These are phyloP conservation scores for Saturnia pavonia DNA, from an alignment of 2,888 invertebrate species.

Conservation along the genomic window DNA sequence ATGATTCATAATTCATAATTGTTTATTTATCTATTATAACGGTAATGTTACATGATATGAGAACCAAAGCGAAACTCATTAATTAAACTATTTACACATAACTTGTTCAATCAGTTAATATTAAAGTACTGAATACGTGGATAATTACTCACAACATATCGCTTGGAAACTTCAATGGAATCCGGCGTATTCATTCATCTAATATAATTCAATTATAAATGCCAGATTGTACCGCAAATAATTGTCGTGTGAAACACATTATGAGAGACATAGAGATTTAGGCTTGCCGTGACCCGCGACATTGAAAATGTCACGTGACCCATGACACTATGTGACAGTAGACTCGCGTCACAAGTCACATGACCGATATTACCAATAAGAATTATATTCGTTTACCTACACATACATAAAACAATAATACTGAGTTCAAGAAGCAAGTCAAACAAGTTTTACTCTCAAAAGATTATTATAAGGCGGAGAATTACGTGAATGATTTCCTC, in stretches of 20 bases:
- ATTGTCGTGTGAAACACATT: neutral
- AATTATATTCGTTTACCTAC: too few species aligned
- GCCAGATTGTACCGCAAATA: neutral
- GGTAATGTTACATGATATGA: too few species aligned
- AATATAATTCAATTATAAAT: neutral
- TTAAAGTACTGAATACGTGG: neutral
- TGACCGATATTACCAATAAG: neutral
- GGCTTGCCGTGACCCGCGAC: neutral
- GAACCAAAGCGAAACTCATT: neutral
- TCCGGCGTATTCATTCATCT: too few species aligned
- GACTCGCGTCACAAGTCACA: neutral
- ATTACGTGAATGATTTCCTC: too few species aligned
- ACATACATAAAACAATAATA: too few species aligned
- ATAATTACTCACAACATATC: neutral
- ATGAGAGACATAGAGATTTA: neutral
- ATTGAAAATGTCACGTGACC: neutral
- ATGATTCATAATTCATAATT: too few species aligned
- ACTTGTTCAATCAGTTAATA: neutral
- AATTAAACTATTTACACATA: neutral
- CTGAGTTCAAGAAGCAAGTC: too few species aligned
- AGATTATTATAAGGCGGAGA: too few species aligned
- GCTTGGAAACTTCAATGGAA: too few species aligned
- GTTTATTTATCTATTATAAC: too few species aligned
- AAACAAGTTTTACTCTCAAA: too few species aligned
- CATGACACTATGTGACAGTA: neutral